A percentile compares a stretch with the other conserved stretches of the same genome.
Conservation (phyloP, 2,113 vertebrate species). For the Holacanthus passer region DNA sequence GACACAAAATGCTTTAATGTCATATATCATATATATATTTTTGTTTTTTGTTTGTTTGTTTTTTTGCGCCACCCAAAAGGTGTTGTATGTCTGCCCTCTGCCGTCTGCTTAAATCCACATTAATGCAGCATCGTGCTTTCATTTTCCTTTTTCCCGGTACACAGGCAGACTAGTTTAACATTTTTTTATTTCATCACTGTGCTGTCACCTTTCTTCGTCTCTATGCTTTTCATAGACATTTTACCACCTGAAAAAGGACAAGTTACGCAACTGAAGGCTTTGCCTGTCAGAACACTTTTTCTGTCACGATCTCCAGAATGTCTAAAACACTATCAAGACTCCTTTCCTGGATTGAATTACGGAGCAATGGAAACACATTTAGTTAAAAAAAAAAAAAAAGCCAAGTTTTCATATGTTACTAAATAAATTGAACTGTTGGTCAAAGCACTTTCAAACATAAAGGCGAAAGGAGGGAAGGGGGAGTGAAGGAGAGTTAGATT, state of each 20-base stretch:
- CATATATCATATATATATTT: too few relatives aligned
- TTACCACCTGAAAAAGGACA: not conserved
- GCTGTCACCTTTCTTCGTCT: not conserved
- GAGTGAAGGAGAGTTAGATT: slow-evolving; percentile 61
- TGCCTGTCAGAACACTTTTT: slow-evolving; percentile 10
- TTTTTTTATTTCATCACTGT: not conserved
- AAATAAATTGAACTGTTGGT: slow-evolving; percentile 30
- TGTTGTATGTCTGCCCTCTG: too few relatives aligned
- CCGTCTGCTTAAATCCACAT: too few relatives aligned
- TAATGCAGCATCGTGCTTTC: too few relatives aligned
- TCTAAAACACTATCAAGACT: slow-evolving; percentile 1
- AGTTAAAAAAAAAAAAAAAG: not conserved
- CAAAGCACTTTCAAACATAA: slow-evolving; percentile 40
- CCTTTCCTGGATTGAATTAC: not conserved
- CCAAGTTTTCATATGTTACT: slow-evolving; percentile 10
- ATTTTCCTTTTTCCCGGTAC: not conserved
- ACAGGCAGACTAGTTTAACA: not conserved
- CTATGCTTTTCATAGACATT: not conserved
- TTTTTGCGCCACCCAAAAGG: too few relatives aligned
- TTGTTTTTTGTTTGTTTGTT: too few relatives aligned
- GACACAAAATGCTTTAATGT: too few relatives aligned
- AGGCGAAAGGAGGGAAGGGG: slow-evolving; percentile 40
- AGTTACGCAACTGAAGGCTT: slow-evolving; percentile 2
- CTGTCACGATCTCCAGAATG: slow-evolving; percentile 1
- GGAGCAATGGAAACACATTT: slow-evolving; percentile 14